Evolutionary conservation across 2,113 vertebrate species (phyloP), one percentile per base, ranked within the genome.

Genomic region (Peromyscus leucopus): DNA sequence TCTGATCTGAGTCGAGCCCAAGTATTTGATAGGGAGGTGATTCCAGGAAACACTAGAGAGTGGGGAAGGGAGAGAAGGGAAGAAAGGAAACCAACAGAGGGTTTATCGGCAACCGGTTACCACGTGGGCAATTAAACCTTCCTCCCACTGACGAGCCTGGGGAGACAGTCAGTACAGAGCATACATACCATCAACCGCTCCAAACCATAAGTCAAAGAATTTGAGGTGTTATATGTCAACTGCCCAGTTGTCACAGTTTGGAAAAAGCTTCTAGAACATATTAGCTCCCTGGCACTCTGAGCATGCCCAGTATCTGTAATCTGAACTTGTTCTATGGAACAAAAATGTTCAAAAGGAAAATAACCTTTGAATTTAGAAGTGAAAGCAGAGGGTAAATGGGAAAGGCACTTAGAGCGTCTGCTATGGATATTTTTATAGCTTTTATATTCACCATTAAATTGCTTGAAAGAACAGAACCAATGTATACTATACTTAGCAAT

Each of bases 391-490:
- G 42, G 72, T 39, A 42, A 39, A 51, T 59, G 48, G 85, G 78
- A 78, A 74, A 89, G 57, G 79, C 65, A 51, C 48, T 21, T 39
- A 85, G 24, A 75, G 33, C 5, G 57, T 61, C 85, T 67, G 80
- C 65, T 74, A 48, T 57, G 93, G 76, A 92, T 94, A 33, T 39
- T 89, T 75, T 85, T 72, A 67, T 36, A 79, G n/a, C 92, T 89
- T 95, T 84, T 63, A 85, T 65, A 89, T 79, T 55, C 51, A 36
- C 3, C 17, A 15, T 65, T 74, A 91, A 85, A 65, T 28, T 71
- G 36, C 61, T 91, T 95, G 51, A 89, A 93, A 76, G 51, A 84
- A 74, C 7, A 93, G 31, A 80, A 93, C 36, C 61, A 67, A 33
- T 36, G 5, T 57, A 65, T 78, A 57, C 84, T 84, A 63, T 19